Evolutionary conservation across 2,888 invertebrate species (phyloP).

Genomic region (Malacosoma neustria): DNA sequence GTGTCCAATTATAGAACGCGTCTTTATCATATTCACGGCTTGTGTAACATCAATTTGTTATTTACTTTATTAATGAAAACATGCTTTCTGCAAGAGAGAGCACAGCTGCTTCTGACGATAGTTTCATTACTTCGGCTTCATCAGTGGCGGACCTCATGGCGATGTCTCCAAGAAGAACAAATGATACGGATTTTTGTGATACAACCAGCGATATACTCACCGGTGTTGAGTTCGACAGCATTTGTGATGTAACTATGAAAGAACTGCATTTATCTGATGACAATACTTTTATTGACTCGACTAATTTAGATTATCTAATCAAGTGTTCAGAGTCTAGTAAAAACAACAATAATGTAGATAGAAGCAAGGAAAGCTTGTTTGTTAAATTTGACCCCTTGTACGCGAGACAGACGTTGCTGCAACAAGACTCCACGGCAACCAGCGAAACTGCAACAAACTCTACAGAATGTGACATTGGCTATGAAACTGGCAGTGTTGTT

Average conservation of each 20-base stretch:
- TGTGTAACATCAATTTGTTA: no score
- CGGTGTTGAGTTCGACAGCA: constrained; percentile 51
- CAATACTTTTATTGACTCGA: constrained; percentile 71
- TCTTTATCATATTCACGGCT: no score
- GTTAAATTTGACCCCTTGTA: constrained; percentile 78
- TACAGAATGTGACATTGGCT: constrained; percentile 50
- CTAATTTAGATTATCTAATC: constrained; percentile 70
- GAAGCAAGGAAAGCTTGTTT: constrained; percentile 78
- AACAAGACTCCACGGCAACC: constrained; percentile 17
- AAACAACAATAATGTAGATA: constrained; percentile 41
- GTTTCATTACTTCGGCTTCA: constrained; percentile 48
- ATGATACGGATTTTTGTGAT: constrained; percentile 27
- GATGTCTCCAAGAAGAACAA: constrained; percentile 41
- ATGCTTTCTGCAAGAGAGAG: constrained; percentile 41
- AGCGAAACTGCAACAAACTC: constrained; percentile 32
- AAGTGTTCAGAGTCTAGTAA: constrained; percentile 56
- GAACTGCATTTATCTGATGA: constrained; percentile 47
- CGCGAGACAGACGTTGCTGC: constrained; percentile 32
- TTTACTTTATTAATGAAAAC: constrained; percentile 19
- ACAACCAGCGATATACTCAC: constrained; percentile 52
- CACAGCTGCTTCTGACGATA: constrained; percentile 40
- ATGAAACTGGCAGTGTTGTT: constrained; percentile 56
- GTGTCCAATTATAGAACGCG: neutral
- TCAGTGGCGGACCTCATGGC: constrained; percentile 55
- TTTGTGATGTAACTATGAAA: constrained; percentile 60